A percentile compares a stretch with the other conserved stretches of the same genome.
phyloP scores from a whole-genome alignment of 2,888 invertebrate genomes.

The Erpobdella octoculata region DNA sequence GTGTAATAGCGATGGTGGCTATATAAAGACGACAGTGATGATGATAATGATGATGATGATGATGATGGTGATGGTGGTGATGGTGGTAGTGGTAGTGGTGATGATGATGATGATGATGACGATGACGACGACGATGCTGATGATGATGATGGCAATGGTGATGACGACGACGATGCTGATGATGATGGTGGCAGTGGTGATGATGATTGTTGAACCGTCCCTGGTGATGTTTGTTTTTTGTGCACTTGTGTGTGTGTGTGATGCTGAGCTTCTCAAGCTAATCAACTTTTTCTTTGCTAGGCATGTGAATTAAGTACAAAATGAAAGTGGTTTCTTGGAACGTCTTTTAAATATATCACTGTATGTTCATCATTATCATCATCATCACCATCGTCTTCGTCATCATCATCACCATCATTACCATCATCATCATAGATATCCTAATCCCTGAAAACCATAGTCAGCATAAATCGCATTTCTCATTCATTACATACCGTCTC shows the following conservation, averaged over 20 bases:
- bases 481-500: too few species aligned
- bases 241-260: neutral
- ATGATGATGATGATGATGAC: conserved; percentile 32
- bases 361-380: neutral
- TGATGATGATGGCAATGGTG: conserved; percentile 32
- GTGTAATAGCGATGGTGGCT: too few species aligned
- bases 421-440: neutral
- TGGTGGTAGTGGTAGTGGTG: conserved; percentile 14
- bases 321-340: too few species aligned
- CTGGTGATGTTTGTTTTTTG: conserved; percentile 18
- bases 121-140: conserved; percentile 31
- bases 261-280: neutral
- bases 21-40: conserved; percentile 3
- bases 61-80: neutral
- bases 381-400: neutral
- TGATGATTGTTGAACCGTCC: conserved; percentile 25
- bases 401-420: neutral
- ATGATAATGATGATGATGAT: neutral
- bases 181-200: conserved; percentile 29
- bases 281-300: too few species aligned
- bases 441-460: neutral
- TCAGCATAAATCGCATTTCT: too few species aligned
- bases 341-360: too few species aligned
- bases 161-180: conserved; percentile 32
- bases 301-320: too few species aligned